Conservation (phyloP, 2,113 vertebrate species). For the Halichoerus grypus region DNA sequence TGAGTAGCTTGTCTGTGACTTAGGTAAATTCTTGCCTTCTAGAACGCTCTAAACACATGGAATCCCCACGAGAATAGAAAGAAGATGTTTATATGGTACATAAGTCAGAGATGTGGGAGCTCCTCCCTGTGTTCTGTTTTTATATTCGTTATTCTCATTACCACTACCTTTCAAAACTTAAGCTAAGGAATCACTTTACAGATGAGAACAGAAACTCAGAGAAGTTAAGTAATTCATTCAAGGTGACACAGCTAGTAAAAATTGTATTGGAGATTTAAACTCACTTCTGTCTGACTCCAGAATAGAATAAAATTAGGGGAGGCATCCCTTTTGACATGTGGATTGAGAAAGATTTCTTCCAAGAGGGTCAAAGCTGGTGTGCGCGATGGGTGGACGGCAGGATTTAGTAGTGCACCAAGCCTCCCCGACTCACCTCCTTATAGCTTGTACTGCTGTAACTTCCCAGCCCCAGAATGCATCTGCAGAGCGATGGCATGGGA, state of each 20-base stretch:
- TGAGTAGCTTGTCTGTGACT: neutral
- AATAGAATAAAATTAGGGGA: conserved; percentile 21
- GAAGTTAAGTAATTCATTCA: conserved; percentile 46
- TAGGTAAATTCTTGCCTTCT: neutral
- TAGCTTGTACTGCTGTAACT: neutral
- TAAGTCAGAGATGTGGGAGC: neutral
- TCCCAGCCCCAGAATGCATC: neutral
- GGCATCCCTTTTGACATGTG: neutral
- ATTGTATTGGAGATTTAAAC: neutral
- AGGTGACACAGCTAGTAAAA: neutral
- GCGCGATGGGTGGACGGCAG: neutral
- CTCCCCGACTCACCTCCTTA: neutral
- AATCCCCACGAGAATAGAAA: neutral
- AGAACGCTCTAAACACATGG: neutral
- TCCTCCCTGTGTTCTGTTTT: neutral
- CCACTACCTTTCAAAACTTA: neutral
- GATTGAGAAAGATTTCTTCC: neutral
- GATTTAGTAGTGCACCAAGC: neutral
- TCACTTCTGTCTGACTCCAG: neutral
- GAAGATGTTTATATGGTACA: neutral
- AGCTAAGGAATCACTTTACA: neutral
- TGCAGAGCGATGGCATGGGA: neutral
- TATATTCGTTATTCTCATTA: neutral
- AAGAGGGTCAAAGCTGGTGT: neutral
- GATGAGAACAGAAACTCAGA: conserved; percentile 34